Evolutionary conservation across 2,113 vertebrate species (phyloP), one percentile per base, ranked within the genome.

Genomic region (Lophura nycthemera): DNA sequence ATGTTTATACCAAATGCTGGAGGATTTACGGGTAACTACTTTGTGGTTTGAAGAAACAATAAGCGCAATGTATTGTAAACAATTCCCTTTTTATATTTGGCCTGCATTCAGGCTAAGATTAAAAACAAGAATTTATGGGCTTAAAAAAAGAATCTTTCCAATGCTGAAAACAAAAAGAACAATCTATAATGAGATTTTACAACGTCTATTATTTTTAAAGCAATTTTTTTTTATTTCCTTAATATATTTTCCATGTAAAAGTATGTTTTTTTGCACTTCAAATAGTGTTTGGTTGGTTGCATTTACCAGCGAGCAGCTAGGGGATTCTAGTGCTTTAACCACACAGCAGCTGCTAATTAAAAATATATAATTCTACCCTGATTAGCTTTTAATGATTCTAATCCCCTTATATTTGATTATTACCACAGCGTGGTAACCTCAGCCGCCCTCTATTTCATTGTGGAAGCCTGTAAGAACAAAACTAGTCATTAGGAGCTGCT

Each of bases 321-420:
- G 84, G 78, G 75, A 50, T 86, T 78, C 74, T 74, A 43, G 34
- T 82, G 89, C 92, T 86, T 81, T 77, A 95, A 94, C 86, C 70
- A 38, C 95, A 85, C 82, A 94, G 85, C 89, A 94, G 94, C 95
- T 96, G 92, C 91, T 96, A 95, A 96, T 97, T 97, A 95, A 95
- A 95, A 83, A 88, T 79, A 90, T 90, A 92, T 97, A 89, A 95
- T 91, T 88, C 90, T 75, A 65, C 40, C 73, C 82, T 95, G 92
- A 96, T 96, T 93, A 91, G 65, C 43, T 88, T 95, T 54, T 95
- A 84, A 96, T 92, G 88, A 95, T 97, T 90, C 86, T 93, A 86
- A 83, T 96, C 73, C 69, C 69, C 84, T 95, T 92, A 45, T 88
- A 87, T 93, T 96, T 90, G 75, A 89, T 96, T 96, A 93, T 94